Evolutionary conservation across 1,140 invertebrate genomes (phyloP).

Genomic region (Fopius arisanus): DNA sequence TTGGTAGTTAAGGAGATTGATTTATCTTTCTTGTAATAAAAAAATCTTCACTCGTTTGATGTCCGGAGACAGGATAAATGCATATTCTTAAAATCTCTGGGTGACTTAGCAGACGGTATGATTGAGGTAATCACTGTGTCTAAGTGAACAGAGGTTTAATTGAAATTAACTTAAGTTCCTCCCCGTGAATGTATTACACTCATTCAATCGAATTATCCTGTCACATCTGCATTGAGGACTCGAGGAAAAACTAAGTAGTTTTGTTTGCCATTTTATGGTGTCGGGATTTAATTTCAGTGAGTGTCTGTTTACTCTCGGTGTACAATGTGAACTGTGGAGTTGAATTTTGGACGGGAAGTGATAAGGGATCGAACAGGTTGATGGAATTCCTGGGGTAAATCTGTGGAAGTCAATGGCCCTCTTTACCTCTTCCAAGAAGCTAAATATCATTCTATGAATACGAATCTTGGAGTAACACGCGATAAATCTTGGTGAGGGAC

Average conservation of each 20-base stretch:
- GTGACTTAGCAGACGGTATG: background rate
- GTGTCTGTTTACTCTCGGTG: background rate
- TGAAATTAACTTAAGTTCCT: background rate
- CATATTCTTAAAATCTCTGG: background rate
- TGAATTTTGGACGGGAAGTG: background rate
- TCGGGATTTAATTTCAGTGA: background rate
- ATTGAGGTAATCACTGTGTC: background rate
- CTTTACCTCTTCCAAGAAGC: background rate
- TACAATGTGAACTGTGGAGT: background rate
- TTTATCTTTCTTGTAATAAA: background rate
- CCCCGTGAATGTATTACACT: conserved; percentile 16
- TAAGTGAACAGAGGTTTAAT: conserved; percentile 11
- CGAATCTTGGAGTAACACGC: background rate
- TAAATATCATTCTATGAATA: conserved; percentile 5
- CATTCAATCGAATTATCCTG: conserved; percentile 5
- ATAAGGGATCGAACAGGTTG: background rate
- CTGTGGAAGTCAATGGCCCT: background rate
- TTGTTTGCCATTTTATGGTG: background rate
- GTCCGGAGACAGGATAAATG: conserved; percentile 17
- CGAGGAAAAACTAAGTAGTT: background rate
- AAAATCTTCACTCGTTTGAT: background rate
- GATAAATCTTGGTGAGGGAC: conserved; percentile 1
- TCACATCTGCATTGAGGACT: background rate
- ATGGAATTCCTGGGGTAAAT: background rate
- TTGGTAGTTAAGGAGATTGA: background rate